Evolutionary conservation across 2,113 vertebrate genomes (phyloP), one percentile per base, ranked within the genome.

Genomic region (Bubo bubo): DNA sequence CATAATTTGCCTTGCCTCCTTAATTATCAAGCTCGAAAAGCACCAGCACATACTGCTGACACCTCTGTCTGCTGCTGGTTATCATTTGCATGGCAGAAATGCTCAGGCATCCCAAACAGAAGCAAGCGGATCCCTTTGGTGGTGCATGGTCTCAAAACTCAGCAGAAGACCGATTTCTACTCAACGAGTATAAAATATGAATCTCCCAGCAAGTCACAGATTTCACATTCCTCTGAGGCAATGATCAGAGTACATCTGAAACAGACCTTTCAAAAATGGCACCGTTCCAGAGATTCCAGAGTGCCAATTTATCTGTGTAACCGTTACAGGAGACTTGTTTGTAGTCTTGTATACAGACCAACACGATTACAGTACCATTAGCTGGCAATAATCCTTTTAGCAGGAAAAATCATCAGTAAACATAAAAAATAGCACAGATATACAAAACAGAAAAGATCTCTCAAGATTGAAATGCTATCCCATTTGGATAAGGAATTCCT

Each of bases 41-140:
- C 49, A 63, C 27, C 52, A 35, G 1, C 0, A 0, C 45, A 17
- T 3, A 8, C 37, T 27, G 62, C 32, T 45, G 58, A n/a, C 64
- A 13, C 2, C 15, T 34, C 22, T 23, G 7, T 35, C 37, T 56
- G 7, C 34, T 6, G 10, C 45, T 3, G 6, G 20, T 19, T 59
- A 64, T 11, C 21, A 10, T 16, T 26, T 50, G 27, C 45, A 59
- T 0, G 1, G 73, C 80, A 90, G 49, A 68, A 82, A 63, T 0
- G 4, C 49, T 37, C 12, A 30, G 21, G 28, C 43, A 52, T 5
- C 79, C 20, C 89, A 56, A 28, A 8, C 10, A 45, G 68, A 23
- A 68, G 49, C 35, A 59, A 56, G 13, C 2, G 1, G 49, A 80
- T 22, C 59, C 50, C 41, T 58, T 45, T 20, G 11, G 49, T 34